These are phyloP conservation scores for Silurus meridionalis DNA, from an alignment of 2,113 vertebrate species.

Conservation along the genomic window DNA sequence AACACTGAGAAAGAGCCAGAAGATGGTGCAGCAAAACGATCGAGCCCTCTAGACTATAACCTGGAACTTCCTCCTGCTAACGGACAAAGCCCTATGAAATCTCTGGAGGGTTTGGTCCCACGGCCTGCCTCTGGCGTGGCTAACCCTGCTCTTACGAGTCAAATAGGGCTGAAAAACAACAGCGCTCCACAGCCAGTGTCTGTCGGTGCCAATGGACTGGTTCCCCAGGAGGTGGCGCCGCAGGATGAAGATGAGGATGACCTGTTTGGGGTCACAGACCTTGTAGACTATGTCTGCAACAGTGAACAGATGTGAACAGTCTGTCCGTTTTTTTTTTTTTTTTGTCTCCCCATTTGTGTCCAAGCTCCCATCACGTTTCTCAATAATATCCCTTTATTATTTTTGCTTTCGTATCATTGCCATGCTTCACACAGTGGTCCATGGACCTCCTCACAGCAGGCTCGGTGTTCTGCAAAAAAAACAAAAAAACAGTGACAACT, in stretches of 20 bases:
- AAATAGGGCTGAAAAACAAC: constrained; percentile 79
- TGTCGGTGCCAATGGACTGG: constrained; percentile 82
- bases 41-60: constrained; percentile 81
- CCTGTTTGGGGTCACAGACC: constrained; percentile 96
- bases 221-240: constrained; percentile 75
- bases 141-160: constrained; percentile 35
- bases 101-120: constrained; percentile 80
- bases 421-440: neutral
- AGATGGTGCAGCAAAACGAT: constrained; percentile 80
- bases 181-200: constrained; percentile 62
- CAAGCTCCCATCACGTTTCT: neutral
- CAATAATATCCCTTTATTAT: constrained; percentile 2
- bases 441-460: neutral
- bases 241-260: constrained; percentile 96
- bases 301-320: constrained; percentile 79
- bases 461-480: constrained; percentile 2
- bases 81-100: constrained; percentile 86
- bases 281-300: constrained; percentile 99
- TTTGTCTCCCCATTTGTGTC: constrained; percentile 4
- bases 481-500: neutral
- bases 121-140: constrained; percentile 60
- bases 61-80: constrained; percentile 85
- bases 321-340: too few species aligned
- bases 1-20: constrained; percentile 77
- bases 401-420: neutral